These are phyloP conservation scores for Melanotaenia maccullochi DNA, from an alignment of 2,797 vertebrate species.

Conservation along the genomic window DNA sequence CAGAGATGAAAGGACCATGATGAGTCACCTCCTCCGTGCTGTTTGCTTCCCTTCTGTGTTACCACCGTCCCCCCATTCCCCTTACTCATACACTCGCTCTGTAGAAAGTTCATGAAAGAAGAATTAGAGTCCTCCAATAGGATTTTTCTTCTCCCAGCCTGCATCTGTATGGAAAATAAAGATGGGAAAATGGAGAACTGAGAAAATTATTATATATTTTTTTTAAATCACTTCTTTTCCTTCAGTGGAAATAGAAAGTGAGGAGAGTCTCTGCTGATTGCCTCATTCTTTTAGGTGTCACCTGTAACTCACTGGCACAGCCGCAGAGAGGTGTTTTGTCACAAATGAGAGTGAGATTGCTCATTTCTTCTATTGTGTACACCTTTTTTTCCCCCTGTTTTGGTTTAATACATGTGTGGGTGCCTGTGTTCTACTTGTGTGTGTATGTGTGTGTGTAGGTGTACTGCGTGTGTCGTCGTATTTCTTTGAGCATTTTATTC, in stretches of 20 bases:
- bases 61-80: background rate
- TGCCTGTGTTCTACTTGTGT: background rate
- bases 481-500: slow-evolving; percentile 21
- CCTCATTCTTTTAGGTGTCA: slow-evolving; percentile 55
- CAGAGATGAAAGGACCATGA: slow-evolving; percentile 42
- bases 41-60: slow-evolving; percentile 11
- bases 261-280: slow-evolving; percentile 55
- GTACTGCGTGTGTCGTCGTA: background rate
- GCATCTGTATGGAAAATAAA: slow-evolving; percentile 57
- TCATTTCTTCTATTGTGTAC: slow-evolving; percentile 49
- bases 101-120: slow-evolving; percentile 23
- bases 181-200: slow-evolving; percentile 34
- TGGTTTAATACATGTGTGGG: background rate
- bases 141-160: slow-evolving; percentile 47
- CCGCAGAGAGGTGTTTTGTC: slow-evolving; percentile 46
- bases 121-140: slow-evolving; percentile 54
- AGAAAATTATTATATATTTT: slow-evolving; percentile 55
- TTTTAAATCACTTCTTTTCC: slow-evolving; percentile 37
- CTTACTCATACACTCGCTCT: background rate
- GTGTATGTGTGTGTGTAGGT: background rate
- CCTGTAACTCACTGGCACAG: slow-evolving; percentile 42
- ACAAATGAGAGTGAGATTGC: slow-evolving; percentile 49
- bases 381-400: background rate
- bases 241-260: slow-evolving; percentile 56
- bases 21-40: slow-evolving; percentile 51